Evolutionary conservation across 2,113 vertebrate species (phyloP).

Genomic region (Fregetta grallaria): DNA sequence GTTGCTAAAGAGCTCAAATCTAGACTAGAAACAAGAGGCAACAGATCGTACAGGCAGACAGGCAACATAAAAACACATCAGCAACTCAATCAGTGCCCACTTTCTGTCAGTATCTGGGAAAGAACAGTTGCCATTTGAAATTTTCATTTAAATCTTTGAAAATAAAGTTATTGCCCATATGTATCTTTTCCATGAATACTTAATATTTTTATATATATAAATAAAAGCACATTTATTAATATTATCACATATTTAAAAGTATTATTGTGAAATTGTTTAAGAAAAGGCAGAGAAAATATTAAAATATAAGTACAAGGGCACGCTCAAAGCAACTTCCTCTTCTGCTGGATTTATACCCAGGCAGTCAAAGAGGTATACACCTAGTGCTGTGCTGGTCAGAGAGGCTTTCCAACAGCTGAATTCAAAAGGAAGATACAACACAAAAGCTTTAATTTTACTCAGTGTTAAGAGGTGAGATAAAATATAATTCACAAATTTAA

Average conservation of each 20-base stretch:
- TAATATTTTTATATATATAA: background rate
- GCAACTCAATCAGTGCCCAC: background rate
- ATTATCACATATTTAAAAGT: background rate
- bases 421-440: background rate
- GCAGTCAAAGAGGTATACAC: background rate
- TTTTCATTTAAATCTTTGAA: background rate
- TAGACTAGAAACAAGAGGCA: background rate
- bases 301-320: background rate
- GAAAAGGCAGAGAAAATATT: background rate
- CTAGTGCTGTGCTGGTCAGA: background rate
- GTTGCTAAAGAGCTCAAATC: background rate
- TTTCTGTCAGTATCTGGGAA: background rate
- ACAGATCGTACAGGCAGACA: background rate
- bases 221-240: background rate
- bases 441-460: background rate
- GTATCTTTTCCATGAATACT: background rate
- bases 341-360: background rate
- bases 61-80: background rate
- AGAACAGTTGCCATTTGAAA: background rate
- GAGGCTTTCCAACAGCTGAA: background rate
- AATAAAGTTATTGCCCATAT: background rate
- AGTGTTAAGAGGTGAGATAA: conserved; percentile 8
- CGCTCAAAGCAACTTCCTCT: background rate
- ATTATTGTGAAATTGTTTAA: background rate
- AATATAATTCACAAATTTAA: conserved; percentile 7